Percentiles rank a stretch among this genome's conserved stretches.
Conservation (phyloP, 1,140 invertebrate species). For the Megalopta genalis region DNA sequence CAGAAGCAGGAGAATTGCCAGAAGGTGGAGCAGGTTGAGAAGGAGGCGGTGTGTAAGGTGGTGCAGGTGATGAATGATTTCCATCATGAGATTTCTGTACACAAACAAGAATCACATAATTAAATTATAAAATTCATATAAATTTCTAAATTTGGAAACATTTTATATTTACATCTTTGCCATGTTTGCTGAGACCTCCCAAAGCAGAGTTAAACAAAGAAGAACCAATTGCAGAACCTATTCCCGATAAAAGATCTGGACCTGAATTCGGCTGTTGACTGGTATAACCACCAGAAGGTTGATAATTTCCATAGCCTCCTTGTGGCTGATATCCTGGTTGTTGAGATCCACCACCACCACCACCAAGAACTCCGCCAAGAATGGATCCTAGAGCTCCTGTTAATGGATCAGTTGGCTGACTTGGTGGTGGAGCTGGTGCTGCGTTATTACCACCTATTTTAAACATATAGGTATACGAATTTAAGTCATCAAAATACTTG, state of each 20-base stretch:
- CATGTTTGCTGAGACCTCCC: conserved; percentile 70
- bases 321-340: conserved; percentile 66
- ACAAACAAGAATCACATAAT: neutral
- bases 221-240: conserved; percentile 71
- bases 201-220: conserved; percentile 74
- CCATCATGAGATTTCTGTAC: conserved; percentile 59
- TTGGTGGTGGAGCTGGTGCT: conserved; percentile 48
- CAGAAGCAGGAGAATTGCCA: conserved; percentile 56
- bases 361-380: conserved; percentile 73
- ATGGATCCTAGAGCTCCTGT: conserved; percentile 70
- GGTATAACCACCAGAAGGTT: conserved; percentile 64
- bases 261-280: conserved; percentile 40
- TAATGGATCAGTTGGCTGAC: conserved; percentile 60
- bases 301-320: conserved; percentile 66
- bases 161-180: conserved; percentile 65
- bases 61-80: conserved; percentile 23
- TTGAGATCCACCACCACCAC: conserved; percentile 58
- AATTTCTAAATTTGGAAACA: neutral
- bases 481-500: neutral
- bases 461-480: conserved; percentile 5
- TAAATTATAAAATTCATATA: conserved; percentile 1
- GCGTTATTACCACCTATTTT: conserved; percentile 26
- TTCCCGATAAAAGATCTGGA: conserved; percentile 69
- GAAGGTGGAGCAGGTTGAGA: conserved; percentile 43
- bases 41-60: conserved; percentile 42